phyloP scores from a whole-genome alignment of 2,113 vertebrate species.

The Solenodon paradoxus region DNA sequence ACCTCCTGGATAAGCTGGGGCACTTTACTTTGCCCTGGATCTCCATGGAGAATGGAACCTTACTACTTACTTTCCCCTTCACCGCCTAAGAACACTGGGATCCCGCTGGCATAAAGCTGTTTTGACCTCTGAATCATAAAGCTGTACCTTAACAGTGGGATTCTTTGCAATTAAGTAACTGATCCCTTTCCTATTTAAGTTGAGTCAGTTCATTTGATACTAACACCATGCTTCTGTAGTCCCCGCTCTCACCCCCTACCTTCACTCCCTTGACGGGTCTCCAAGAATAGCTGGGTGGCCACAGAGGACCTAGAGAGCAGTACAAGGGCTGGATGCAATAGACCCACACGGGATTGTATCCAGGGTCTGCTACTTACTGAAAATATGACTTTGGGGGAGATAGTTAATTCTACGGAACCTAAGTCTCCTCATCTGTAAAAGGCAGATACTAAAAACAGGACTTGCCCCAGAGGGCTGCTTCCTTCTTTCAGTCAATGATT shows the following conservation, averaged over 20 bases:
- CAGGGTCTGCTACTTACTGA: neutral
- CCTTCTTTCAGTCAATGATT: neutral
- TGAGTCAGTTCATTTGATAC: constrained; percentile 63
- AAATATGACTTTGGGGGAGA: neutral
- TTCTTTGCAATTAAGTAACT: constrained; percentile 75
- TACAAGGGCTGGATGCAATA: neutral
- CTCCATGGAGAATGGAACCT: constrained; percentile 68
- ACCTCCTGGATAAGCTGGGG: constrained; percentile 73
- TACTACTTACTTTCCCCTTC: constrained; percentile 54
- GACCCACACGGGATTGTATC: neutral
- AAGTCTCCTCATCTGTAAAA: neutral
- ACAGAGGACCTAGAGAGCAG: neutral
- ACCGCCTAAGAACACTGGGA: constrained; percentile 51
- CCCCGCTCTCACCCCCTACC: constrained; percentile 14
- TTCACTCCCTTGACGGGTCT: constrained; percentile 46
- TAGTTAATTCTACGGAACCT: neutral
- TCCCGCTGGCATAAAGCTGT: constrained; percentile 67
- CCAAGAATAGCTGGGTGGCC: constrained; percentile 50
- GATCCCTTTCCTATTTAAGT: constrained; percentile 70
- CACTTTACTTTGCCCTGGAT: constrained; percentile 54
- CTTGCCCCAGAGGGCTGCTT: neutral
- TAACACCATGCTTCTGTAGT: constrained; percentile 58
- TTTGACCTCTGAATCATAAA: constrained; percentile 74
- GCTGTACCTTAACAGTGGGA: constrained; percentile 69
- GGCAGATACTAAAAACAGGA: neutral